Evolutionary conservation across 2,113 vertebrate species (phyloP), one percentile per base, ranked within the genome.

Genomic region (Canis aureus): DNA sequence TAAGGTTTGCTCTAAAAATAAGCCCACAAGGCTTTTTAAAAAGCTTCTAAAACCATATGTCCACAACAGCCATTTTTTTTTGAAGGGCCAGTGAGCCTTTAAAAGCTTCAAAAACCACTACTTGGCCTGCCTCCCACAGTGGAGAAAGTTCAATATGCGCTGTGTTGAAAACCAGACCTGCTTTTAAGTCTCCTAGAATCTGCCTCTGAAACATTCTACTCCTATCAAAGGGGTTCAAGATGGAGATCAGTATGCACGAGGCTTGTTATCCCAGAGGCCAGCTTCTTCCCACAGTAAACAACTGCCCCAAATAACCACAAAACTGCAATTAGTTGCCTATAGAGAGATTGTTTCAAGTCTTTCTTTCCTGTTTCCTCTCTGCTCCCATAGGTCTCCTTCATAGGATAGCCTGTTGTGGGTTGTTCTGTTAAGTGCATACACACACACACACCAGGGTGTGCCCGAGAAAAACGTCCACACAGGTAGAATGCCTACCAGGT

Each of bases 1-100:
- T 91, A 97, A 97, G 87, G 8, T 87, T 97, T 97, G 90, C 86
- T 94, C 95, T 96, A 92, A 98, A 97, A 97, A 92, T 97, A 97
- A 97, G 93, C 93, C 96, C 84, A 89, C 27, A 73, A 60, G 86
- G 53, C 82, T 96, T 95, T 97, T 96, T 43, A 32, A 96, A 97
- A 96, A 94, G 74, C 79, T 79, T 95, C 96, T 94, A 94, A 97
- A 97, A 92, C 86, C 93, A 80, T 96, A 80, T 95, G 93, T 96
- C 94, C 92, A 96, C 62, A 93, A 91, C 43, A 78, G 74, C 78
- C 91, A 84, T 89, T 95, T 97, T 79, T 93, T 96, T 97, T 90
- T 79, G 96, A 97, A 95, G 87, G 93, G 35, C 95, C 89, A 87
- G 64, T 51, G 86, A 97, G 80, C 95, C 71, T 95, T 95, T 98